These are phyloP conservation scores for Pampus argenteus DNA, from an alignment of 2,797 vertebrate genomes.

Conservation along the genomic window DNA sequence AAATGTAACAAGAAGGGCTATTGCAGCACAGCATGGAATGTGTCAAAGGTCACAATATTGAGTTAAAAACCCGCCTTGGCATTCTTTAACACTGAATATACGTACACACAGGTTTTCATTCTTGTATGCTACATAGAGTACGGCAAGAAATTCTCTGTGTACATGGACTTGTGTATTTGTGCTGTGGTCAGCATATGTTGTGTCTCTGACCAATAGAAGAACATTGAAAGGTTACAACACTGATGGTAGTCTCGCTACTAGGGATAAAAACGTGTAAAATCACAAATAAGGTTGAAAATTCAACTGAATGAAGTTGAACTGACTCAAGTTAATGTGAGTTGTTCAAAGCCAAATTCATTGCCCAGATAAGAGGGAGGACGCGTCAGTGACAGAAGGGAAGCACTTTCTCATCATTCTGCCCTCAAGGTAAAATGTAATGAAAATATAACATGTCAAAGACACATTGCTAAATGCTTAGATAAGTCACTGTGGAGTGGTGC, in stretches of 20 bases:
- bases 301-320: not conserved
- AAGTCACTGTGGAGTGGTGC: conserved; percentile 41
- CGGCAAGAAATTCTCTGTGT: no score
- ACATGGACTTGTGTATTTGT: no score
- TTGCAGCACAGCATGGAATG: conserved; percentile 39
- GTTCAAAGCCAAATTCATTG: not conserved
- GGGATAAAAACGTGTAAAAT: not conserved
- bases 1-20: conserved; percentile 63
- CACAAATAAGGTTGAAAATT: conserved; percentile 1
- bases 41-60: conserved; percentile 65
- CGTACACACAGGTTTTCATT: conserved; percentile 6
- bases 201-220: no score
- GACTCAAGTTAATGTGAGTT: not conserved
- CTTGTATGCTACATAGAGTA: not conserved
- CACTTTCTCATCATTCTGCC: conserved; percentile 39
- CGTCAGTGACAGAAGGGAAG: not conserved
- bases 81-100: conserved; percentile 24
- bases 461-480: conserved; percentile 46
- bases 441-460: conserved; percentile 52
- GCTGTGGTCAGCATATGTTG: no score
- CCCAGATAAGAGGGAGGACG: not conserved
- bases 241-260: no score
- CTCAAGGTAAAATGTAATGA: conserved; percentile 45
- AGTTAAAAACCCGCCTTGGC: conserved; percentile 42
- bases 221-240: no score